phyloP scores from a whole-genome alignment of 2,888 invertebrate genomes.

The Volucella inflata region DNA sequence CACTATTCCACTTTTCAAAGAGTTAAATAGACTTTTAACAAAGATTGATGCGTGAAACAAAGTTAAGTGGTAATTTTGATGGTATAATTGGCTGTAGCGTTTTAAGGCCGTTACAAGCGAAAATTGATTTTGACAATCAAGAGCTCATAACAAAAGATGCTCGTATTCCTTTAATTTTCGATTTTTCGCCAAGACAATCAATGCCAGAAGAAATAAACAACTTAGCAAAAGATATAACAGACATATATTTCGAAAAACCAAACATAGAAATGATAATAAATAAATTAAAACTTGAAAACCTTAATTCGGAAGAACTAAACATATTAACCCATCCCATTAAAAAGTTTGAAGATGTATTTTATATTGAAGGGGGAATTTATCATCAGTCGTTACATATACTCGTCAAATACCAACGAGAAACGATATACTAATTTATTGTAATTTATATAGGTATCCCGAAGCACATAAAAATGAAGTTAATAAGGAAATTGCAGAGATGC shows the following conservation, averaged over 20 bases:
- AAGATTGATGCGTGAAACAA: too few relatives aligned
- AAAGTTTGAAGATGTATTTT: too few relatives aligned
- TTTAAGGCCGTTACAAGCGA: too few relatives aligned
- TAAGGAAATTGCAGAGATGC: neutral
- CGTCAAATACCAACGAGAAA: neutral
- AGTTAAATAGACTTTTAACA: slow-evolving; percentile 6
- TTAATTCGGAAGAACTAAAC: too few relatives aligned
- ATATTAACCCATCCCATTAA: neutral
- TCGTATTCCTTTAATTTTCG: neutral
- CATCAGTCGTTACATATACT: slow-evolving; percentile 13
- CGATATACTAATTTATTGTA: neutral
- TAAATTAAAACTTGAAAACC: slow-evolving; percentile 4
- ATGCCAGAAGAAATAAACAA: too few relatives aligned
- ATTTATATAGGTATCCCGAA: too few relatives aligned
- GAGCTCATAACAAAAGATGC: neutral
- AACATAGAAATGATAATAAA: neutral
- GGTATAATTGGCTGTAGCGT: too few relatives aligned
- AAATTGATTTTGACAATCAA: neutral
- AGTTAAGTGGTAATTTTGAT: too few relatives aligned
- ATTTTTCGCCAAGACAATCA: neutral
- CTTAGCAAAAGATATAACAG: too few relatives aligned
- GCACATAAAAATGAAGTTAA: neutral
- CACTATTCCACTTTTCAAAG: slow-evolving; percentile 6
- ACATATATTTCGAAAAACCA: too few relatives aligned
- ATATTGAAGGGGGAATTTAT: too few relatives aligned